These are phyloP conservation scores for Frieseomelitta varia DNA, from an alignment of 1,140 invertebrate species.

Conservation along the genomic window DNA sequence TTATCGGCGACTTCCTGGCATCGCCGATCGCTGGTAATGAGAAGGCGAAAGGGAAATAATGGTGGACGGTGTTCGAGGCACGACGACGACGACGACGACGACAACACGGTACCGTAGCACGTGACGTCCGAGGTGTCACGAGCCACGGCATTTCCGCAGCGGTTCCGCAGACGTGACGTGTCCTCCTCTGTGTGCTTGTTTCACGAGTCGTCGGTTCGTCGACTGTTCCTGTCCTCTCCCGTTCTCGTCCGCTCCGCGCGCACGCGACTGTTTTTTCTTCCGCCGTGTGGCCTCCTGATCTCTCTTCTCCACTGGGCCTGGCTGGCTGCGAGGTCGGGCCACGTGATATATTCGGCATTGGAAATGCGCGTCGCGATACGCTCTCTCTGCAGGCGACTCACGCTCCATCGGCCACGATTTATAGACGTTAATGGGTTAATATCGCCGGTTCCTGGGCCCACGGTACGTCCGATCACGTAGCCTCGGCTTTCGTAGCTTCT, in stretches of 20 bases:
- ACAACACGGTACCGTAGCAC: constrained; percentile 65
- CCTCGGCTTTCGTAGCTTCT: constrained; percentile 1
- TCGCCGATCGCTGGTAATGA: constrained; percentile 27
- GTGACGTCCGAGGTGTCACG: constrained; percentile 73
- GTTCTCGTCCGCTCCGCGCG: not conserved
- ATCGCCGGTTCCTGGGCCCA: constrained; percentile 56
- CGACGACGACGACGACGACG: constrained; percentile 26
- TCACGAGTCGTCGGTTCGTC: constrained; percentile 41
- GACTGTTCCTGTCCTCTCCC: constrained; percentile 14
- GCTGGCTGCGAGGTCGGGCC: not conserved
- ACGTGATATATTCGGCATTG: constrained; percentile 70
- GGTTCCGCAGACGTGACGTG: constrained; percentile 76
- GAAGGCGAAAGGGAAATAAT: constrained; percentile 66
- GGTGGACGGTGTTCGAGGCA: constrained; percentile 34
- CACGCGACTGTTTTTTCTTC: constrained; percentile 17
- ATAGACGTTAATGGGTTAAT: constrained; percentile 75
- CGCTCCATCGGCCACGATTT: constrained; percentile 69
- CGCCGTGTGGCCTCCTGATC: not conserved
- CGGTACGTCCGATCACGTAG: constrained; percentile 45
- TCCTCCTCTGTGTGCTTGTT: constrained; percentile 59
- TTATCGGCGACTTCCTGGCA: not conserved
- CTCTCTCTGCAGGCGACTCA: constrained; percentile 65
- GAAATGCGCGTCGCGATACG: constrained; percentile 67
- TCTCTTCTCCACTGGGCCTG: not conserved
- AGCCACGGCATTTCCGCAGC: constrained; percentile 73